These are phyloP conservation scores for Sussaba pulchella DNA, from an alignment of 2,888 invertebrate genomes.

Conservation along the genomic window DNA sequence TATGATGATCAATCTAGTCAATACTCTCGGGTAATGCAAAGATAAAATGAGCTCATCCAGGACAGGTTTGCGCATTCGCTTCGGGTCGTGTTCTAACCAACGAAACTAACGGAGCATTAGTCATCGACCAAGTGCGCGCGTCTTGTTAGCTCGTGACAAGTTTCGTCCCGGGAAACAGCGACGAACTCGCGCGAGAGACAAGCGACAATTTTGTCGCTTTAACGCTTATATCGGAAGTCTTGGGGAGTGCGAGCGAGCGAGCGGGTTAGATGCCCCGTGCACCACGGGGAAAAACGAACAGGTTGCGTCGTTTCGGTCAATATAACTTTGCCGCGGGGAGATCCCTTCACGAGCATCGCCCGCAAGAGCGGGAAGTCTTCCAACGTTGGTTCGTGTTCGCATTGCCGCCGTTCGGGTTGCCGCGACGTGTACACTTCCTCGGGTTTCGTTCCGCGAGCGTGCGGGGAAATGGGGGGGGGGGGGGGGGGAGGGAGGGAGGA, in stretches of 20 bases:
- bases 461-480: background rate
- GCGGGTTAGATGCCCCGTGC: slow-evolving; percentile 39
- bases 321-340: slow-evolving; percentile 53
- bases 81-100: no score
- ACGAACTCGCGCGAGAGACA: slow-evolving; percentile 37
- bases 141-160: slow-evolving; percentile 19
- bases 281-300: slow-evolving; percentile 52
- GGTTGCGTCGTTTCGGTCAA: slow-evolving; percentile 40
- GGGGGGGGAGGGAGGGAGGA: background rate
- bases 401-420: slow-evolving; percentile 51
- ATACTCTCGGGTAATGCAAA: no score
- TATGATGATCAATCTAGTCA: no score
- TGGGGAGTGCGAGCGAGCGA: slow-evolving; percentile 23
- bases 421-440: background rate
- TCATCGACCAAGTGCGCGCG: slow-evolving; percentile 2
- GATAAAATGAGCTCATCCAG: no score
- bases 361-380: slow-evolving; percentile 32
- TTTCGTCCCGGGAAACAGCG: slow-evolving; percentile 37
- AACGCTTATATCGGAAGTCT: slow-evolving; percentile 54
- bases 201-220: slow-evolving; percentile 61
- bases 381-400: slow-evolving; percentile 18
- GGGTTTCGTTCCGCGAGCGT: slow-evolving; percentile 9
- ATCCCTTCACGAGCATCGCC: slow-evolving; percentile 39
- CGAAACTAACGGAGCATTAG: background rate
- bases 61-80: no score